A percentile compares a stretch with the other conserved stretches of the same genome.
Conservation (phyloP, 2,888 invertebrate genomes). For the Lordiphosa andalusiaca region DNA sequence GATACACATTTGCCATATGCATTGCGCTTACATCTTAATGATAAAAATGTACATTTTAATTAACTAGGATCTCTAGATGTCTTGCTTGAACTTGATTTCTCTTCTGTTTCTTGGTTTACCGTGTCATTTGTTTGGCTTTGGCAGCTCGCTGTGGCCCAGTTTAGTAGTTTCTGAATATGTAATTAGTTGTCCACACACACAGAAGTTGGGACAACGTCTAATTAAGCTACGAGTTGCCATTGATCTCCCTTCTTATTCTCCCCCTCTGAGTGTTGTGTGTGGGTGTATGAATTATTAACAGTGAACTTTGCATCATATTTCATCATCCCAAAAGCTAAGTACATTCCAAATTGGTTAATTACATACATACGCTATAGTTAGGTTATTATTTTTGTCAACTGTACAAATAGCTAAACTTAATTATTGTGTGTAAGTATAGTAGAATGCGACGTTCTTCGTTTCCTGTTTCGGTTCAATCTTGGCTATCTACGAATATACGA, state of each 20-base stretch:
- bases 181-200: constrained; percentile 15
- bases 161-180: constrained; percentile 17
- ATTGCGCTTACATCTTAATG: constrained; percentile 59
- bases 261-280: constrained; percentile 14
- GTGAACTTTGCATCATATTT: constrained; percentile 52
- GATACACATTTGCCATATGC: constrained; percentile 55
- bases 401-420: constrained; percentile 30
- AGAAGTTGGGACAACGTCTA: constrained; percentile 28
- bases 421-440: constrained; percentile 26
- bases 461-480: constrained; percentile 42
- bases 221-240: constrained; percentile 41
- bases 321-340: constrained; percentile 22
- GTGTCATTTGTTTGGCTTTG: constrained; percentile 34
- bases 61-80: constrained; percentile 66
- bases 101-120: constrained; percentile 22
- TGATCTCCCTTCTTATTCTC: background rate
- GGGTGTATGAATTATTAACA: constrained; percentile 65
- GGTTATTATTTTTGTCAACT: constrained; percentile 1
- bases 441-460: constrained; percentile 15
- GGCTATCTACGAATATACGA: constrained; percentile 63
- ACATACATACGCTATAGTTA: constrained; percentile 26
- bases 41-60: constrained; percentile 74
- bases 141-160: constrained; percentile 21
- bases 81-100: constrained; percentile 13
- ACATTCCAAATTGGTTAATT: constrained; percentile 33